These are phyloP conservation scores for Leptopilina boulardi DNA, from an alignment of 1,140 invertebrate species.

Conservation along the genomic window DNA sequence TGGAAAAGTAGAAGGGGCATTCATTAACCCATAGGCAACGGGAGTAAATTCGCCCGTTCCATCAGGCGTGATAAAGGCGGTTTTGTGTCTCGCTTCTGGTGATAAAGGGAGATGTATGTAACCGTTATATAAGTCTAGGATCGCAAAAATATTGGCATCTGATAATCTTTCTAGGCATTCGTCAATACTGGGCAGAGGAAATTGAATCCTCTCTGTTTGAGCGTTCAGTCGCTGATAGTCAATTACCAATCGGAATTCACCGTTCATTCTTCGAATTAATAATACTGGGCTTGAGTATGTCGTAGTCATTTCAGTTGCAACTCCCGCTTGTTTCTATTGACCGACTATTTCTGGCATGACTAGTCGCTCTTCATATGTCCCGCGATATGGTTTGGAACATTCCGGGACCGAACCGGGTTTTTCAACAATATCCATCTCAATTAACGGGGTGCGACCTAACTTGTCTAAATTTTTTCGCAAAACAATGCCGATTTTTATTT, in stretches of 20 bases:
- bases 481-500: slow-evolving; percentile 37
- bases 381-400: slow-evolving; percentile 55
- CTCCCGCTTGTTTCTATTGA: slow-evolving; percentile 59
- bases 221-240: slow-evolving; percentile 75
- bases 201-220: slow-evolving; percentile 65
- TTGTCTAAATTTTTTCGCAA: slow-evolving; percentile 43
- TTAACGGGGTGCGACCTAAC: slow-evolving; percentile 47
- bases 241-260: slow-evolving; percentile 62
- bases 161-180: slow-evolving; percentile 48
- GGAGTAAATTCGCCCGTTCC: not conserved
- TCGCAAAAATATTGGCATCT: not conserved
- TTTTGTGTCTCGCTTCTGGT: not conserved
- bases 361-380: slow-evolving; percentile 51
- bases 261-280: slow-evolving; percentile 74
- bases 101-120: not conserved
- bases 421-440: slow-evolving; percentile 51
- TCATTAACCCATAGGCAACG: not conserved
- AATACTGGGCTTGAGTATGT: no score
- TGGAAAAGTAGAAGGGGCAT: not conserved
- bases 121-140: not conserved
- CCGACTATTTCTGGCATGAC: slow-evolving; percentile 61
- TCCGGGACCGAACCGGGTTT: slow-evolving; percentile 57
- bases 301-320: slow-evolving; percentile 66
- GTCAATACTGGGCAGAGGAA: slow-evolving; percentile 75
- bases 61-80: not conserved